These are phyloP conservation scores for Pseudochromis fuscus DNA, from an alignment of 2,797 vertebrate species.

Conservation along the genomic window DNA sequence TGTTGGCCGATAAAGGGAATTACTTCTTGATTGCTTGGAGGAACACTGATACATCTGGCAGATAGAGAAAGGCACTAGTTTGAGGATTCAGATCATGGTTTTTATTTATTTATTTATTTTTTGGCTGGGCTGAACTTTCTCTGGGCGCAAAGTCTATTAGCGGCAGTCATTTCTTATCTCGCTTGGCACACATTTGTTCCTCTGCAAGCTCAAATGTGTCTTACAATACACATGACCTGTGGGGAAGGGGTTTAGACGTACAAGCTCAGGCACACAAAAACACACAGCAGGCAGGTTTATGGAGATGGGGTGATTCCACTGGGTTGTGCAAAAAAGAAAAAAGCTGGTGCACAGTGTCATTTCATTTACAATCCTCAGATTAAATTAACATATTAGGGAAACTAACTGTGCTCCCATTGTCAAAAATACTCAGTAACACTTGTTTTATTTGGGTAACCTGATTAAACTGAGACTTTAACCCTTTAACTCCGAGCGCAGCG, in stretches of 20 bases:
- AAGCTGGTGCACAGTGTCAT: slow-evolving; percentile 1
- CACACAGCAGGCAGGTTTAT: slow-evolving; percentile 8
- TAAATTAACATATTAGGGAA: slow-evolving; percentile 12
- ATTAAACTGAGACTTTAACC: too few species aligned
- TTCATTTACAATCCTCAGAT: slow-evolving; percentile 15
- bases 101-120: slow-evolving; percentile 65
- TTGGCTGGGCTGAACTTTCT: slow-evolving; percentile 66
- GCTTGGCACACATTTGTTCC: slow-evolving; percentile 74
- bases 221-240: slow-evolving; percentile 62
- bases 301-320: slow-evolving; percentile 16
- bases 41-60: slow-evolving; percentile 81
- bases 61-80: slow-evolving; percentile 73
- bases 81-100: slow-evolving; percentile 73
- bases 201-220: slow-evolving; percentile 65
- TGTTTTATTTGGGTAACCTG: too few species aligned
- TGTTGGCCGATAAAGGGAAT: slow-evolving; percentile 81
- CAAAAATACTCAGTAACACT: background rate
- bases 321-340: slow-evolving; percentile 9
- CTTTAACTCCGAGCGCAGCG: too few species aligned
- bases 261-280: slow-evolving; percentile 48
- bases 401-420: background rate
- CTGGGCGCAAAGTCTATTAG: slow-evolving; percentile 74
- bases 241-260: slow-evolving; percentile 45
- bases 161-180: slow-evolving; percentile 72
- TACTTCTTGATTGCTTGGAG: slow-evolving; percentile 82